Evolutionary conservation across 1,140 invertebrate species (phyloP).

Genomic region (Euura lappo): DNA sequence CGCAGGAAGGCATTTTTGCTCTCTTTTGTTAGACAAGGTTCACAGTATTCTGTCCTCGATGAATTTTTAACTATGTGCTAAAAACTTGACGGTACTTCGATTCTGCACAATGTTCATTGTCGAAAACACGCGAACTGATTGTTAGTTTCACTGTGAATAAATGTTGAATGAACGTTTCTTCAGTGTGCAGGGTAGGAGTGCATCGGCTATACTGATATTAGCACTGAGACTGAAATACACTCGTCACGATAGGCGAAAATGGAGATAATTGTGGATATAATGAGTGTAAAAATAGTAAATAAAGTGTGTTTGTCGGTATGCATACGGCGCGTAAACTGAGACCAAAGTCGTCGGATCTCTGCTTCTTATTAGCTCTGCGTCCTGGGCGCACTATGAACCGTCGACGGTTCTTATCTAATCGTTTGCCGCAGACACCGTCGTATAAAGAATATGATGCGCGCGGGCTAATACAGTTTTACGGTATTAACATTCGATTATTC

Average conservation of each 20-base stretch:
- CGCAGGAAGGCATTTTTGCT: constrained; percentile 67
- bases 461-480: neutral
- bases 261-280: neutral
- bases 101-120: too few relatives aligned
- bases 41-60: too few relatives aligned
- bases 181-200: too few relatives aligned
- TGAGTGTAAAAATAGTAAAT: neutral
- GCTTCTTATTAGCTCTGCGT: constrained; percentile 57
- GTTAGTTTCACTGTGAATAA: too few relatives aligned
- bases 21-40: too few relatives aligned
- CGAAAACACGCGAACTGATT: too few relatives aligned
- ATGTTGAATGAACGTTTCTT: too few relatives aligned
- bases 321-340: constrained; percentile 51
- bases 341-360: constrained; percentile 38
- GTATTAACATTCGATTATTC: neutral
- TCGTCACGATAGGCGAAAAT: too few relatives aligned
- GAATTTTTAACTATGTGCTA: too few relatives aligned
- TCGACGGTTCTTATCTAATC: constrained; percentile 55
- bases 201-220: too few relatives aligned
- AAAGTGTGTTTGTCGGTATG: constrained; percentile 32
- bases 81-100: too few relatives aligned
- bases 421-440: constrained; percentile 37
- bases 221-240: too few relatives aligned
- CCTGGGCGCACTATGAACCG: constrained; percentile 58
- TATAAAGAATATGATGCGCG: constrained; percentile 3